Evolutionary conservation across 2,888 invertebrate species (phyloP).

Genomic region (Polydesmus complanatus): DNA sequence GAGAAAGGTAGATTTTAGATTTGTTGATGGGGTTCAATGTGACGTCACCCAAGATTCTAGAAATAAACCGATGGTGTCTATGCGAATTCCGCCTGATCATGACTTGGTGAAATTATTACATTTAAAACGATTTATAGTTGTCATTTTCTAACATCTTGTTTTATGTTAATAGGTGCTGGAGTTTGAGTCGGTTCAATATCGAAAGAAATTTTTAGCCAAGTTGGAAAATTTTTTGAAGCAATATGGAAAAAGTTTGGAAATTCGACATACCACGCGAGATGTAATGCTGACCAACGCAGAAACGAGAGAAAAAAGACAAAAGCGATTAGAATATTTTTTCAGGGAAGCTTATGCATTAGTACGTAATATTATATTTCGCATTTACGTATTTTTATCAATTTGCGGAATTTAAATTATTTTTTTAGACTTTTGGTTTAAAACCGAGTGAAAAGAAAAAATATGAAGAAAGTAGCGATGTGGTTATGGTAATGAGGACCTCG

Average conservation of each 20-base stretch:
- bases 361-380: conserved; percentile 1
- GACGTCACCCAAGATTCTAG: conserved; percentile 66
- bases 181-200: conserved; percentile 62
- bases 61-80: conserved; percentile 54
- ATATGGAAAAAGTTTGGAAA: conserved; percentile 65
- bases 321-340: conserved; percentile 84
- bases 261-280: conserved; percentile 57
- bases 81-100: conserved; percentile 70
- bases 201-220: conserved; percentile 75
- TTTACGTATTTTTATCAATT: not conserved
- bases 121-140: not conserved
- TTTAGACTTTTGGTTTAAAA: conserved; percentile 61
- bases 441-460: conserved; percentile 70
- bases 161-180: conserved; percentile 47
- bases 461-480: conserved; percentile 50
- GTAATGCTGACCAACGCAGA: conserved; percentile 81
- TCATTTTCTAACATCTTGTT: not conserved
- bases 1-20: conserved; percentile 61
- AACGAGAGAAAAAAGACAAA: conserved; percentile 82
- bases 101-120: conserved; percentile 47
- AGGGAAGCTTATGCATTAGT: conserved; percentile 79
- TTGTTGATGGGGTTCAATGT: conserved; percentile 62
- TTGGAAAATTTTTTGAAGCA: conserved; percentile 68
- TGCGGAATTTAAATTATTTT: conserved; percentile 12
- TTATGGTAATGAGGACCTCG: conserved; percentile 85